phyloP scores from a whole-genome alignment of 2,113 vertebrate species.

The Actenoides lindsayi region DNA sequence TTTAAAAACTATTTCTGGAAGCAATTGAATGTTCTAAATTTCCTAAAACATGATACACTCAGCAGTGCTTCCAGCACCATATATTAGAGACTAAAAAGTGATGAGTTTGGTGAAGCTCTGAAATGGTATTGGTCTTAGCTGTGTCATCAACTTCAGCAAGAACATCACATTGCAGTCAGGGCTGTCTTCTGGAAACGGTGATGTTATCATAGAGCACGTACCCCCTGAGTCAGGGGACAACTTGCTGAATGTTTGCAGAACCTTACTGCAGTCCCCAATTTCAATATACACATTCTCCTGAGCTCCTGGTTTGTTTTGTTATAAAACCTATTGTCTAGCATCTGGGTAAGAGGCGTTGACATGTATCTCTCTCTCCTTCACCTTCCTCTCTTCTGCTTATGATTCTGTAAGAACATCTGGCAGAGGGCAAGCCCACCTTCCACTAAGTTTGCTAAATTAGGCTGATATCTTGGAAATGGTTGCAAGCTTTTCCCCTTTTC shows the following conservation, averaged over 20 bases:
- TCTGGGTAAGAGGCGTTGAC: background rate
- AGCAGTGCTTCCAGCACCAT: background rate
- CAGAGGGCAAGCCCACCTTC: background rate
- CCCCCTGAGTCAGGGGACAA: background rate
- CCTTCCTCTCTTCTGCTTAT: background rate
- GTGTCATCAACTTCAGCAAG: fast-evolving
- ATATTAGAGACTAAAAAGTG: background rate
- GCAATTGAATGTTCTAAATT: background rate
- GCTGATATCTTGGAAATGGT: background rate
- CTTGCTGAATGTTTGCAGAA: background rate
- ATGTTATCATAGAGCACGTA: fast-evolving
- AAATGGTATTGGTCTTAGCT: background rate
- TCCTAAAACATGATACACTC: background rate
- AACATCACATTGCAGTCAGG: fast-evolving
- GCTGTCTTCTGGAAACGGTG: background rate
- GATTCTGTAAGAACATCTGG: background rate
- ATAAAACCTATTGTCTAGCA: background rate
- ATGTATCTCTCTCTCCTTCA: background rate
- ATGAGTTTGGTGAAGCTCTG: background rate
- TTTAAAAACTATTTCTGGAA: background rate
- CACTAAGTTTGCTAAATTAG: background rate
- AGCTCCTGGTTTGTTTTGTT: background rate
- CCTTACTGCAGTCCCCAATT: background rate
- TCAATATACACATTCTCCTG: background rate
- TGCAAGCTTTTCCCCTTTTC: slow-evolving; percentile 18